Conservation (phyloP, 2,797 vertebrate species). For the Acanthis flammea region DNA sequence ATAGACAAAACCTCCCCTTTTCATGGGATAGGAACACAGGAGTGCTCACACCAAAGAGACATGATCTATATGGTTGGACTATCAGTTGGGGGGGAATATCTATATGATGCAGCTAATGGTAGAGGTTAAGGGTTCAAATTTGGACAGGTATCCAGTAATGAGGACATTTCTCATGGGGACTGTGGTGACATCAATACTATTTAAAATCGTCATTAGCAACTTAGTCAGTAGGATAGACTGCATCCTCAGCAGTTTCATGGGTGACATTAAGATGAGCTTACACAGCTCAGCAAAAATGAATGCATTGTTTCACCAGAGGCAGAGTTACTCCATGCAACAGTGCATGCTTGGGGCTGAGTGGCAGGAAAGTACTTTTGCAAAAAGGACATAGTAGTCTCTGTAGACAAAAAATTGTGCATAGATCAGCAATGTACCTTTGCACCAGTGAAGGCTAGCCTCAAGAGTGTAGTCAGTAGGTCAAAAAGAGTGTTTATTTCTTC, state of each 20-base stretch:
- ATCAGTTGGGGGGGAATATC: accelerated
- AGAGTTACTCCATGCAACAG: background rate
- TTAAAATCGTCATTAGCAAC: background rate
- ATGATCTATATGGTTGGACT: background rate
- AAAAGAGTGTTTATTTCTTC: background rate
- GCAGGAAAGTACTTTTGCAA: background rate
- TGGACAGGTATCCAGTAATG: background rate
- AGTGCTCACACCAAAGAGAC: background rate
- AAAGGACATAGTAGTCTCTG: background rate
- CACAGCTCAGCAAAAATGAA: background rate
- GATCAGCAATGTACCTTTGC: background rate
- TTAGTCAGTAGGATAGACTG: background rate
- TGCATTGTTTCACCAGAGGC: background rate
- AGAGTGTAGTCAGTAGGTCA: background rate
- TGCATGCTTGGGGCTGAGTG: background rate
- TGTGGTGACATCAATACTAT: background rate
- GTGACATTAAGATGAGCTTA: background rate
- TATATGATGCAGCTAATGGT: background rate
- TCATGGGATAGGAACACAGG: background rate
- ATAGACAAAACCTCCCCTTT: background rate
- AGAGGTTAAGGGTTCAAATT: background rate
- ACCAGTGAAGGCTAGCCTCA: background rate
- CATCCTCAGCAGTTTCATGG: background rate
- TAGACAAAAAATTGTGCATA: background rate
- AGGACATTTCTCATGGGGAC: background rate